These are phyloP conservation scores for Boloria selene DNA, from an alignment of 2,888 invertebrate species.

Conservation along the genomic window DNA sequence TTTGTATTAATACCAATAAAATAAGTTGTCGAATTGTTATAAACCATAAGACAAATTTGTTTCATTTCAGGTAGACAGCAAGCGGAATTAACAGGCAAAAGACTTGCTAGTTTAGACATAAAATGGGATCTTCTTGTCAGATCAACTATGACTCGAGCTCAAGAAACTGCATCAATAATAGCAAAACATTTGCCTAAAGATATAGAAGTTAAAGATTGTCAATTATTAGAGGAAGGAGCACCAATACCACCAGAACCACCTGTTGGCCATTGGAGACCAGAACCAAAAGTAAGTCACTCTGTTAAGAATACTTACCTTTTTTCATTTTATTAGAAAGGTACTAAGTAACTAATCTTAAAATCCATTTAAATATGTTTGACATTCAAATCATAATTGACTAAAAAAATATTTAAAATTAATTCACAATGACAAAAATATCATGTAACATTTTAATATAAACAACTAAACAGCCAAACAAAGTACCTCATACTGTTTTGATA, in stretches of 20 bases:
- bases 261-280: conserved; percentile 93
- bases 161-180: conserved; percentile 94
- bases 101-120: conserved; percentile 88
- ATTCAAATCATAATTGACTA: no score
- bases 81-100: conserved; percentile 91
- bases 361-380: no score
- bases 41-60: not conserved
- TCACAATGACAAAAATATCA: no score
- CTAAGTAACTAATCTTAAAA: no score
- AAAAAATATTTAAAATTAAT: no score
- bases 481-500: no score
- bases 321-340: no score
- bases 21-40: not conserved
- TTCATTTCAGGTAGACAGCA: conserved; percentile 87
- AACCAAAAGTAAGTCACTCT: conserved; percentile 74
- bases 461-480: no score
- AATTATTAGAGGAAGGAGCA: conserved; percentile 94
- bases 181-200: conserved; percentile 85
- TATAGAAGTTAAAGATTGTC: conserved; percentile 84
- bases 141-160: conserved; percentile 97
- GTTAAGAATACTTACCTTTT: not conserved
- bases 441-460: no score
- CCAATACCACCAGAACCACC: conserved; percentile 97
- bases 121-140: conserved; percentile 91
- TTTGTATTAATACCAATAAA: not conserved